Conservation (phyloP, 2,113 vertebrate species). For the Xenopus tropicalis region UCB_Xtro_10.0 CM004448.2:111971001-111971500, state of each 20-base stretch:
- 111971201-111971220: not conserved
- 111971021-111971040: conserved; percentile 21
- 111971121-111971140: not conserved
- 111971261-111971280: too few species aligned
- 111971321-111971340: too few species aligned
- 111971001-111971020: conserved; percentile 17
- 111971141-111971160: not conserved
- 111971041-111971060: conserved; percentile 23
- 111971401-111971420: too few species aligned
- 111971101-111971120: not conserved
- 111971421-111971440: too few species aligned
- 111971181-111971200: not conserved
- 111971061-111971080: conserved; percentile 12
- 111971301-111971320: too few species aligned
- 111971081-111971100: not conserved
- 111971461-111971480: too few species aligned
- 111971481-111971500: too few species aligned
- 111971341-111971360: too few species aligned
- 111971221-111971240: not conserved
- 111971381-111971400: too few species aligned
- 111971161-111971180: not conserved
- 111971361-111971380: too few species aligned
- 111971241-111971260: not conserved
- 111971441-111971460: too few species aligned
- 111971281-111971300: too few species aligned